Conservation (phyloP, 2,113 vertebrate species). For the Gila orcuttii region DNA sequence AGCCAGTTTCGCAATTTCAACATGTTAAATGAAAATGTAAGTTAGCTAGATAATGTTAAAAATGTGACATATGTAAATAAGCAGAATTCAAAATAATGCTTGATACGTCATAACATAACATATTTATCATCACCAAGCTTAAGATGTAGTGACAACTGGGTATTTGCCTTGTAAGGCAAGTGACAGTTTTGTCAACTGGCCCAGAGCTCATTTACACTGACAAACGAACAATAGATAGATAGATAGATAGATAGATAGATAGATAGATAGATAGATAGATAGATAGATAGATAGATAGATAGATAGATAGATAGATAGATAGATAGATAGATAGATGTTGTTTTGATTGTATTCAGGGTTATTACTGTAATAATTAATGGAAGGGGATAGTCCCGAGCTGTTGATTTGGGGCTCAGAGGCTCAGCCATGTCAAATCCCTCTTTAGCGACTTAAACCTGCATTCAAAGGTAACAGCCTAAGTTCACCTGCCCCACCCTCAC, state of each 20-base stretch:
- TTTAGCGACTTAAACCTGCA: constrained; percentile 76
- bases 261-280: too few species aligned
- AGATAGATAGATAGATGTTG: background rate
- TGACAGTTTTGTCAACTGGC: too few species aligned
- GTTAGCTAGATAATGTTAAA: background rate
- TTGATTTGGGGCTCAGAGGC: constrained; percentile 64
- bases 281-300: too few species aligned
- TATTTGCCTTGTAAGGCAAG: background rate
- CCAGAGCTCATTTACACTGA: too few species aligned
- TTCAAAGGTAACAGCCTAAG: constrained; percentile 63
- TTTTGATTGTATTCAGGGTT: constrained; percentile 2
- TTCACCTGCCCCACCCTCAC: constrained; percentile 59
- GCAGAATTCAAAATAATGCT: background rate
- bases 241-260: too few species aligned
- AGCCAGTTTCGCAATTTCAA: background rate
- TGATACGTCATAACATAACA: background rate
- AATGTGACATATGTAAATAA: background rate
- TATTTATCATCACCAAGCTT: background rate
- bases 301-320: too few species aligned
- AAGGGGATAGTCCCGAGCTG: constrained; percentile 43
- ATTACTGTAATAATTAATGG: constrained; percentile 11
- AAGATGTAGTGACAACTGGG: background rate
- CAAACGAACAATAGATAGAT: too few species aligned
- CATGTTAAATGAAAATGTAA: background rate
- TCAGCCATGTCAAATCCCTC: constrained; percentile 75